Evolutionary conservation across 2,797 vertebrate genomes (phyloP).

Genomic region (Cuniculus paca): DNA sequence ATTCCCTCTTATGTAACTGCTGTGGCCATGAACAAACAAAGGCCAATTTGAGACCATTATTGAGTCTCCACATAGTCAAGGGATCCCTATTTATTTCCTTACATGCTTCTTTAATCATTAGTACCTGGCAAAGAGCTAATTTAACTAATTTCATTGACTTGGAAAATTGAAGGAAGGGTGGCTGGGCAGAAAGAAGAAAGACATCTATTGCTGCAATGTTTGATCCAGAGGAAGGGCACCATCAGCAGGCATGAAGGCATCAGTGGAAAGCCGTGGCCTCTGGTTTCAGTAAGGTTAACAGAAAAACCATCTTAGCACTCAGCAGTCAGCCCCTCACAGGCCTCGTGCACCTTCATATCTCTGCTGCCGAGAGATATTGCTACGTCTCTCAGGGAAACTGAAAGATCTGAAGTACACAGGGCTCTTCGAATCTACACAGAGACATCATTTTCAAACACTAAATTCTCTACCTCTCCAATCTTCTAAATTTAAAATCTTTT

Average conservation of each 20-base stretch:
- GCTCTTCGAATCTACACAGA: background rate
- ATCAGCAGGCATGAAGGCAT: background rate
- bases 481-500: background rate
- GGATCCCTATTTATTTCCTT: background rate
- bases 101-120: background rate
- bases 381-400: background rate
- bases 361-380: background rate
- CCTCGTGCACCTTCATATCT: background rate
- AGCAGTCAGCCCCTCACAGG: background rate
- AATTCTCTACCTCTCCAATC: background rate
- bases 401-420: background rate
- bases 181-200: background rate
- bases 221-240: background rate
- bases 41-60: background rate
- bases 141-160: conserved; percentile 13
- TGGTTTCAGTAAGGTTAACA: background rate
- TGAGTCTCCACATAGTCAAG: background rate
- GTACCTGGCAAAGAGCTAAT: background rate
- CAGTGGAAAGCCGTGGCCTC: background rate
- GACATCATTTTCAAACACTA: background rate
- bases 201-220: background rate
- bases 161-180: background rate
- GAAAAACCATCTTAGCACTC: background rate
- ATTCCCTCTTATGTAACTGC: background rate
- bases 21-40: background rate